Evolutionary conservation across 2,113 vertebrate species (phyloP), one percentile per base, ranked within the genome.

Genomic region (Tragelaphus scriptus): DNA sequence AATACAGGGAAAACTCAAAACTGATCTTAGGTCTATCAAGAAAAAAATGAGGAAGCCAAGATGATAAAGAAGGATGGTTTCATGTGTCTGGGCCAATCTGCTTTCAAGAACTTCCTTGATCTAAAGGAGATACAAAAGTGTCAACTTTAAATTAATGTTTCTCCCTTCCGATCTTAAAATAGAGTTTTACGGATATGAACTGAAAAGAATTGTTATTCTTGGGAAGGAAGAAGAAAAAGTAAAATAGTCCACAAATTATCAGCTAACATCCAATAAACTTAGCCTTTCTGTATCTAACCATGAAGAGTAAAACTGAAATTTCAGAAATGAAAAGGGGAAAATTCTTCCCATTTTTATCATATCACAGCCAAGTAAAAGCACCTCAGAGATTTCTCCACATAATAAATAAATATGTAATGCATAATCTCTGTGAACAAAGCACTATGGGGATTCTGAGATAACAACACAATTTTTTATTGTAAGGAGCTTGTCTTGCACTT

Each of bases 361-460:
- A n/a, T 65, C 7, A 26, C 26, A 4, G 53, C 36, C 65, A 80
- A 56, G n/a, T 94, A 53, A 89, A 96, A 84, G 4, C 28, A 93
- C 87, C 95, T 81, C 40, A 61, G 85, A 94, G 90, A 75, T 90
- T 95, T 81, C 40, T 68, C 87, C 26, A 80, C 56, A 16, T 68
- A 26, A 28, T 95, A 95, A 77, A 84, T 96, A 96, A 95, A 92
- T 92, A 95, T 90, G 80, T 96, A 65, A 88, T 85, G 94, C 91
- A 44, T 90, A 88, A 89, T 84, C 47, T 85, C 53, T 91, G 16
- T 80, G 28, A 77, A 40, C 58, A 77, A 65, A 88, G 56, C 25
- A 80, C 75, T 58, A 36, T 17, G 55, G 65, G n/a, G 58, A 90
- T 94, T 90, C 53, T 1, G 25, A 93, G 75, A 92, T 85, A 88